Conservation (phyloP, 2,113 vertebrate species). For the Sitta europaea region DNA sequence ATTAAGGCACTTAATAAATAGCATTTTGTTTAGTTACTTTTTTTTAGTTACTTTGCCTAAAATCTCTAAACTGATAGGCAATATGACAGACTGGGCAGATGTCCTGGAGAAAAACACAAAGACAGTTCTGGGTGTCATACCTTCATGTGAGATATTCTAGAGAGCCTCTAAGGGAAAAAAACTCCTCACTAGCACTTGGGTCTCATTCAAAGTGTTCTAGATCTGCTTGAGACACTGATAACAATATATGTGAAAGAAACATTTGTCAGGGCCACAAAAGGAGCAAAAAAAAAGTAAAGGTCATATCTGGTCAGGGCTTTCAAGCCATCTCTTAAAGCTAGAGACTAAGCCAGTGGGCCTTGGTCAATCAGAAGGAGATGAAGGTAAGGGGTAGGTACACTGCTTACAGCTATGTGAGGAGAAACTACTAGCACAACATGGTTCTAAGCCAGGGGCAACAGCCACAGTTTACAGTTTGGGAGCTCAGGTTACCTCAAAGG, state of each 20-base stretch:
- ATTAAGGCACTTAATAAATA: not conserved
- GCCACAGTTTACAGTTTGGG: not conserved
- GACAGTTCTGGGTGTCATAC: not conserved
- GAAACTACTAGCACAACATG: not conserved
- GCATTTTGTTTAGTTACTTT: not conserved
- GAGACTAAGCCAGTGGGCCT: not conserved
- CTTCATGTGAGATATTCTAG: not conserved
- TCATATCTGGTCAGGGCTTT: not conserved
- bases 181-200: too few relatives aligned
- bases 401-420: not conserved
- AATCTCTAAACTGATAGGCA: not conserved
- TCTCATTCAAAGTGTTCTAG: not conserved
- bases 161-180: not conserved
- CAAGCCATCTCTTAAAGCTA: not conserved
- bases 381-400: not conserved
- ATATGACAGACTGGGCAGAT: not conserved
- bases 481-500: not conserved
- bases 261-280: not conserved
- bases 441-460: not conserved
- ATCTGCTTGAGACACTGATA: not conserved
- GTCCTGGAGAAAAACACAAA: not conserved
- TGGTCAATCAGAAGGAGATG: not conserved
- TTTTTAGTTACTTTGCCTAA: not conserved
- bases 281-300: not conserved
- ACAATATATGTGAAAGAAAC: not conserved